Conservation (phyloP, 2,888 invertebrate species). For the Spisula solida region DNA sequence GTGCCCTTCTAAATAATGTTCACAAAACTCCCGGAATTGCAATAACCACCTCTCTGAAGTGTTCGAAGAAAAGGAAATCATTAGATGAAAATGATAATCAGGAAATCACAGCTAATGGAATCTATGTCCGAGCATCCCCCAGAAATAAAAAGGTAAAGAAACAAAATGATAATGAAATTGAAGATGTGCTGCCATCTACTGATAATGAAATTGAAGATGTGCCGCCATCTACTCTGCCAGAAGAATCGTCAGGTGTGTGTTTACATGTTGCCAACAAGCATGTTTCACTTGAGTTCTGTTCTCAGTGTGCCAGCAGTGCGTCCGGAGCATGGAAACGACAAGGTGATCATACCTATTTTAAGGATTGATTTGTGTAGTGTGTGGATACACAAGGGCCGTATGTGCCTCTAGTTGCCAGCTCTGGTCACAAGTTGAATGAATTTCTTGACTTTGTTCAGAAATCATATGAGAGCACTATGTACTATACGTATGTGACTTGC, state of each 20-base stretch:
- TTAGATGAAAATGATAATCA: conserved; percentile 43
- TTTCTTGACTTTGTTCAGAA: neutral
- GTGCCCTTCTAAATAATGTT: conserved; percentile 71
- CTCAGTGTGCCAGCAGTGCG: conserved; percentile 71
- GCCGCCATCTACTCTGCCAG: neutral
- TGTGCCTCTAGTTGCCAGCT: neutral
- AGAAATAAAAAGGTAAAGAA: conserved; percentile 30
- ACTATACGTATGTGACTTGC: too few relatives aligned
- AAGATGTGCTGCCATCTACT: neutral
- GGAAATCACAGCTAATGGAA: conserved; percentile 41
- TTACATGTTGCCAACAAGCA: conserved; percentile 74
- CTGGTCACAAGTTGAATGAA: neutral
- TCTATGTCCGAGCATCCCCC: conserved; percentile 53
- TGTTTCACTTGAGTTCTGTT: conserved; percentile 76
- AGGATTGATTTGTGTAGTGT: conserved; percentile 21
- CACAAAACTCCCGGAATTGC: conserved; percentile 72
- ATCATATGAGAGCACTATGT: too few relatives aligned
- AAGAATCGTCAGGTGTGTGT: conserved; percentile 71
- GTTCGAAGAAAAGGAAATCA: conserved; percentile 11
- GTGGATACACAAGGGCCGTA: neutral
- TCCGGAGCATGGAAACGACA: conserved; percentile 54
- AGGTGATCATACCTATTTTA: conserved; percentile 71
- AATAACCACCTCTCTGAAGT: conserved; percentile 65
- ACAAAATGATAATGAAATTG: neutral
- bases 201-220: conserved; percentile 1